These are phyloP conservation scores for Oceanodroma tethys DNA, from an alignment of 2,113 vertebrate genomes.

Conservation along the genomic window DNA sequence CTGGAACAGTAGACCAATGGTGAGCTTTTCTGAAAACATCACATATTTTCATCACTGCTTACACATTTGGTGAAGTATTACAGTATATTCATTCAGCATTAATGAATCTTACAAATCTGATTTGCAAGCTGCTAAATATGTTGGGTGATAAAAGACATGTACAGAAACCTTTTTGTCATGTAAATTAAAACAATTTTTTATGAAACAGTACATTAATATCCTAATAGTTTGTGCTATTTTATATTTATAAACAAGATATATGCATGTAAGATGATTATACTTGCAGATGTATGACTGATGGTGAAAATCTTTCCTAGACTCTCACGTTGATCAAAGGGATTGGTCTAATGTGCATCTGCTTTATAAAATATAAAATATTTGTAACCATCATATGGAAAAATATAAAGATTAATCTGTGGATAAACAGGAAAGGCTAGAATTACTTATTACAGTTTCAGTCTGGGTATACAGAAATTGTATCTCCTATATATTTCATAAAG, in stretches of 20 bases:
- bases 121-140: neutral
- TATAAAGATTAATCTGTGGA: neutral
- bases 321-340: neutral
- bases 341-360: neutral
- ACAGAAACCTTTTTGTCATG: neutral
- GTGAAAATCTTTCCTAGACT: neutral
- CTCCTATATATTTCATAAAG: slow-evolving; percentile 17
- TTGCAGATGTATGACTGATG: neutral
- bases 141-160: neutral
- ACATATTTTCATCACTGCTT: neutral
- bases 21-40: neutral
- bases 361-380: slow-evolving; percentile 21
- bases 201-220: neutral
- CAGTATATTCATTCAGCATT: neutral
- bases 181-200: neutral
- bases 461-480: slow-evolving; percentile 31
- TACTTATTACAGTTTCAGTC: slow-evolving; percentile 1
- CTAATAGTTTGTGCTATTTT: neutral
- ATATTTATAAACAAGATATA: neutral
- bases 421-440: neutral
- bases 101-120: neutral
- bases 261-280: neutral
- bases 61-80: neutral
- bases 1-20: neutral
- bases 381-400: slow-evolving; percentile 5